Evolutionary conservation across 2,888 invertebrate species (phyloP), one percentile per base, ranked within the genome.

Genomic region (Drosophila setosimentum): DNA sequence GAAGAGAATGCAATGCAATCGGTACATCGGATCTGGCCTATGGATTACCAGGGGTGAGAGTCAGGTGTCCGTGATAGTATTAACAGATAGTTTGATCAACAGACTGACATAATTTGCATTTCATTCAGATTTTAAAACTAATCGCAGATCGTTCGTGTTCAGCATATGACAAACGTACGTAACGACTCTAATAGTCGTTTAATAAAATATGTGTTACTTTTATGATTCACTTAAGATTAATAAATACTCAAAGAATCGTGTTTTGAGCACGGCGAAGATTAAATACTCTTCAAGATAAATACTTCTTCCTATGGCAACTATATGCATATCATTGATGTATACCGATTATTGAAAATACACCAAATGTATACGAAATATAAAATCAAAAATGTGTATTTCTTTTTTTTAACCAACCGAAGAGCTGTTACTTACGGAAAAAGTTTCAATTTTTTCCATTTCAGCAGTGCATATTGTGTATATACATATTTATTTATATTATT

Each of bases 401-500:
- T 35, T 35, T 2, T 7, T 7, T 18, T 35, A 18, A 35, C 7
- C 2, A 35, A 18, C 35, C 2, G 35, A 35, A 2, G 6, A 35
- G 6, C 2, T 35, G 35, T 35, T 35, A 18, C 35, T 35, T 35
- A 35, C 18, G 16, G 18, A 35, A 35, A 18, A 35, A 18, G 10
- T 24, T 2, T 29, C 3, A 11, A 29, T 18, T 29, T 50, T 3
- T 3, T 7, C 0, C 8, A 29, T 24, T 60, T 18, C 21, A 35
- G n/a, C n/a, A n/a, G 6, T n/a, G 3, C 11, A 11, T 27, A 50
- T 29, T 50, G 11, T 50, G 6, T 7, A 8, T 24, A 21, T 53
- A 60, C 35, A 72, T 65, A 53, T 69, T 66, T 74, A 57, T 57
- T 50, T 63, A 42, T 51, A 1, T 5, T 16, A 51, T 27, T 57